Conservation (phyloP, 2,888 invertebrate species). For the Pollenia angustigena region DNA sequence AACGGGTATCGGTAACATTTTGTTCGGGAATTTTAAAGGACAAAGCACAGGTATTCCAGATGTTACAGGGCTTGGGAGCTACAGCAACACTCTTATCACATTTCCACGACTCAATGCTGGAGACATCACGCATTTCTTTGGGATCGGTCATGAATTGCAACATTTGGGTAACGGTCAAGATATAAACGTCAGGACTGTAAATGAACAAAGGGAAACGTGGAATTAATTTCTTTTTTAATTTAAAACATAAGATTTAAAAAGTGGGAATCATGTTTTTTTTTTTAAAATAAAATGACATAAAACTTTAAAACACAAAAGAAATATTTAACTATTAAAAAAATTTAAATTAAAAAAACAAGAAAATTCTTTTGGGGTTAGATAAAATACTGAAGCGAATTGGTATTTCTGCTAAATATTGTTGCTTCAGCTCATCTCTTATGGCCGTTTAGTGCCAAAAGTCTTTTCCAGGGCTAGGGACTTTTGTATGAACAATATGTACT, state of each 20-base stretch:
- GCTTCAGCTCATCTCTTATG: no score
- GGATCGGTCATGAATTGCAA: slow-evolving; percentile 96
- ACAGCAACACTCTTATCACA: slow-evolving; percentile 90
- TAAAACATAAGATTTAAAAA: no score
- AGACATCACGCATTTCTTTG: slow-evolving; percentile 88
- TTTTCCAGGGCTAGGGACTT: no score
- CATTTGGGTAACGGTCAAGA: slow-evolving; percentile 94
- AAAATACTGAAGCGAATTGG: no score
- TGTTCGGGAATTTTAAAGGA: slow-evolving; percentile 90
- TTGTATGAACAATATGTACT: no score
- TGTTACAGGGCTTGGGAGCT: slow-evolving; percentile 91
- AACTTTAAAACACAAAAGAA: no score
- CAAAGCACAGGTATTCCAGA: slow-evolving; percentile 93
- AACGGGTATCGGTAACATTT: slow-evolving; percentile 92
- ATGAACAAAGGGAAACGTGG: slow-evolving; percentile 59
- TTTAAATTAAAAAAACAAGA: no score
- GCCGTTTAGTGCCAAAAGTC: no score
- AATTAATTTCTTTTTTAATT: not conserved
- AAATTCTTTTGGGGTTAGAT: no score
- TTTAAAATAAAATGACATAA: slow-evolving; percentile 24
- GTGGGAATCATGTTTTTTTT: no score
- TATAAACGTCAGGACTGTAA: slow-evolving; percentile 93
- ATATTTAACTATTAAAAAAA: no score
- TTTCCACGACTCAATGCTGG: slow-evolving; percentile 92
- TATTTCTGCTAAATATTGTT: no score